Conservation (phyloP, 2,113 vertebrate genomes). For the Setophaga coronata region DNA sequence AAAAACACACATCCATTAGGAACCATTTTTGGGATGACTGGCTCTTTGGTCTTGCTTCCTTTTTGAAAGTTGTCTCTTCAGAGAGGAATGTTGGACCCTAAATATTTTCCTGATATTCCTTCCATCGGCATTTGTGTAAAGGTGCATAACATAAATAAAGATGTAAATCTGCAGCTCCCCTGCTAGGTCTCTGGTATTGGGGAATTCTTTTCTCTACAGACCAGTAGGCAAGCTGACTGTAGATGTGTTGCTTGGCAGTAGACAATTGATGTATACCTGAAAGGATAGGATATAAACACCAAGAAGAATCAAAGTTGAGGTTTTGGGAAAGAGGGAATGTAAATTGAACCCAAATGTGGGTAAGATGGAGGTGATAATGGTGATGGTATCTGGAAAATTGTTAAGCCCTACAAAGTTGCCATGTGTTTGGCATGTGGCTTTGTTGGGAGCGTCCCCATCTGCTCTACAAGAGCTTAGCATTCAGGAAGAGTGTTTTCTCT, state of each 20-base stretch:
- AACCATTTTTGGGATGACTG: not conserved
- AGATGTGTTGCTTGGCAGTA: not conserved
- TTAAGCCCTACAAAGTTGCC: not conserved
- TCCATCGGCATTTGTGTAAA: not conserved
- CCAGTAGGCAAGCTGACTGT: not conserved
- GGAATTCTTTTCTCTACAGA: not conserved
- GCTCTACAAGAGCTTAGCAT: not conserved
- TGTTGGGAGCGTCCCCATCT: not conserved
- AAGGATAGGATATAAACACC: not conserved
- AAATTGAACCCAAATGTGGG: not conserved
- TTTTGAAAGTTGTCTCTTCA: not conserved
- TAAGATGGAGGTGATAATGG: not conserved
- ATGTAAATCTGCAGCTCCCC: not conserved
- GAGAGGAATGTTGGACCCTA: not conserved
- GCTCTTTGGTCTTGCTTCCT: not conserved
- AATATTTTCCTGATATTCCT: not conserved
- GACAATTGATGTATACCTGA: not conserved
- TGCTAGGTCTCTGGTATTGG: not conserved
- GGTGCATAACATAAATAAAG: not conserved
- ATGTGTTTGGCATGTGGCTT: not conserved
- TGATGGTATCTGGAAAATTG: not conserved
- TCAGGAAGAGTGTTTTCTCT: not conserved
- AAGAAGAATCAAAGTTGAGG: not conserved
- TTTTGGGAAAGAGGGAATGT: not conserved
- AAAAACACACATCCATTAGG: not conserved